phyloP scores from a whole-genome alignment of 2,113 vertebrate species.

The Himantopus leucocephalus region DNA sequence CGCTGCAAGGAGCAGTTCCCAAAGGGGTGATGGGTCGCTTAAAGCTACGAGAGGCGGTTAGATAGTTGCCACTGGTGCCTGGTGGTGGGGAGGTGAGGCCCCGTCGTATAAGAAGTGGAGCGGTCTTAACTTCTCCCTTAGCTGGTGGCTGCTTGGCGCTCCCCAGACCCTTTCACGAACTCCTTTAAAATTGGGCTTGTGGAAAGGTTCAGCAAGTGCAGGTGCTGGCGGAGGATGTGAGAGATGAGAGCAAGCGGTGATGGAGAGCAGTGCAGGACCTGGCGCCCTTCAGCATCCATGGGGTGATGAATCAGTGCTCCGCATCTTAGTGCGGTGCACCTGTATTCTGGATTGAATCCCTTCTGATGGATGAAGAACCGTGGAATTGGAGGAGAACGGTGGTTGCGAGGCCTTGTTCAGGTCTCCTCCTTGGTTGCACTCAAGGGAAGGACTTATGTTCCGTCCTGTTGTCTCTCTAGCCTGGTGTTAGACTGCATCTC shows the following conservation, averaged over 20 bases:
- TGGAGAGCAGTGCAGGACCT: background rate
- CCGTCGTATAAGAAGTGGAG: rapidly evolving
- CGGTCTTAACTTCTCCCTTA: no score
- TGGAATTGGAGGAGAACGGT: background rate
- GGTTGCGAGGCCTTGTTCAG: rapidly evolving
- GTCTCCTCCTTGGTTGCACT: background rate
- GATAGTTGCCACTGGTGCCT: rapidly evolving
- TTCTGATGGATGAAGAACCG: background rate
- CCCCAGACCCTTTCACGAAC: no score
- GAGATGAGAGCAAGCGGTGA: background rate
- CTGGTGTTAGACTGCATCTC: rapidly evolving
- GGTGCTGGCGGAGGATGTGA: background rate
- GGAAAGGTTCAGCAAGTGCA: background rate
- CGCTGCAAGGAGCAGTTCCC: rapidly evolving
- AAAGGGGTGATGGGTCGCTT: rapidly evolving
- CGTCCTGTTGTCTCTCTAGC: background rate
- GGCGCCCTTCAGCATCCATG: rapidly evolving
- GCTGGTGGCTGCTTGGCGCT: background rate
- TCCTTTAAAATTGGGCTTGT: background rate
- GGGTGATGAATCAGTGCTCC: background rate
- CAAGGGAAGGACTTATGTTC: background rate
- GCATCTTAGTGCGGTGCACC: rapidly evolving
- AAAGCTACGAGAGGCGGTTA: rapidly evolving
- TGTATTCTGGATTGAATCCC: background rate
- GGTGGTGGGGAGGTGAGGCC: background rate